A percentile compares a stretch with the other conserved stretches of the same genome.
phyloP scores from a whole-genome alignment of 2,113 vertebrate species.

The Triplophysa tibetana region DNA sequence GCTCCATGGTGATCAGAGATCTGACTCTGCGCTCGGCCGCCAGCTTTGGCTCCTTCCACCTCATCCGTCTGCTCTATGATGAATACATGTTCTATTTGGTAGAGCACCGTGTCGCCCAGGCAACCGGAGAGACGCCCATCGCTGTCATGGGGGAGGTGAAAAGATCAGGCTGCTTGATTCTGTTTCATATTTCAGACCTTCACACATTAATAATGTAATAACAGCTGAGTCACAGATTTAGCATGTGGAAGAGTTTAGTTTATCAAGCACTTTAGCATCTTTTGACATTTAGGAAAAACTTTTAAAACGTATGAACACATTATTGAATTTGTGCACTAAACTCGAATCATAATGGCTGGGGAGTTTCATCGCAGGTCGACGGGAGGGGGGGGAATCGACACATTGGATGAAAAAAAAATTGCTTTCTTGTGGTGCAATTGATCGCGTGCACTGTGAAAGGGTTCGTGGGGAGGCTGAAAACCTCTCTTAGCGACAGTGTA shows the following conservation, averaged over 20 bases:
- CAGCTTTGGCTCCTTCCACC: slow-evolving; percentile 96
- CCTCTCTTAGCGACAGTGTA: too few relatives aligned
- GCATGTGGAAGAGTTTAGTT: background rate
- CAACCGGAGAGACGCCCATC: slow-evolving; percentile 93
- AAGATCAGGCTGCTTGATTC: background rate
- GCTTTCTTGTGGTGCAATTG: too few relatives aligned
- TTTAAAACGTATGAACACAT: too few relatives aligned
- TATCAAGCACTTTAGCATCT: too few relatives aligned
- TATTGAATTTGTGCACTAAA: too few relatives aligned
- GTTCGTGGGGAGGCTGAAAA: too few relatives aligned
- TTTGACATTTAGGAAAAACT: too few relatives aligned
- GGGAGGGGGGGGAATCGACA: too few relatives aligned
- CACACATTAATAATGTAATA: background rate
- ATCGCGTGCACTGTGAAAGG: too few relatives aligned
- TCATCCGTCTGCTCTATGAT: slow-evolving; percentile 95
- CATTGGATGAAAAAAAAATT: too few relatives aligned
- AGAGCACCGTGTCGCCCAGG: slow-evolving; percentile 93
- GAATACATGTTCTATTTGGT: slow-evolving; percentile 99
- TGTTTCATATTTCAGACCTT: background rate
- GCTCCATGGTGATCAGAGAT: slow-evolving; percentile 99
- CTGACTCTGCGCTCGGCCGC: slow-evolving; percentile 94
- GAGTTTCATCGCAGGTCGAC: too few relatives aligned
- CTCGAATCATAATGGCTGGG: too few relatives aligned
- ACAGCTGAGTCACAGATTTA: background rate
- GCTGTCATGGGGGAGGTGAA: slow-evolving; percentile 98